phyloP scores from a whole-genome alignment of 1,140 invertebrate genomes.

The Calephelis nemesis region DNA sequence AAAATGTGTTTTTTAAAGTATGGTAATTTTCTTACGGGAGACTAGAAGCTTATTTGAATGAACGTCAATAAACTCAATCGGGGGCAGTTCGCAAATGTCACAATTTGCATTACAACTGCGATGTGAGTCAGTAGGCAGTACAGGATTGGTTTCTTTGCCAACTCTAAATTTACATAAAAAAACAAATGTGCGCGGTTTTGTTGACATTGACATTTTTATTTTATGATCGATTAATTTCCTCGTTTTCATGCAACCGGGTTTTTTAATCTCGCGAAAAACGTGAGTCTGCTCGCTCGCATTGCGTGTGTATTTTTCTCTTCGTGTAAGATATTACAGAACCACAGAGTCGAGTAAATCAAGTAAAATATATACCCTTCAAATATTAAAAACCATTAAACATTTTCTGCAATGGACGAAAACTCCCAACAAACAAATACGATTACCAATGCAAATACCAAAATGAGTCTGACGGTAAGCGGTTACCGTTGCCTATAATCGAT shows the following conservation, averaged over 20 bases:
- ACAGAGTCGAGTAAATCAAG: too few relatives aligned
- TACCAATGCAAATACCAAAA: too few relatives aligned
- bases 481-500: too few relatives aligned
- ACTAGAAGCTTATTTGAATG: constrained; percentile 11
- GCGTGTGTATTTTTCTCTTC: too few relatives aligned
- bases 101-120: constrained; percentile 14
- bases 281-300: too few relatives aligned
- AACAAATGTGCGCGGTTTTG: background rate
- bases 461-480: too few relatives aligned
- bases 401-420: too few relatives aligned
- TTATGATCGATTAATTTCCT: background rate
- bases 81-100: constrained; percentile 2
- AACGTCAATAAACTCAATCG: constrained; percentile 11
- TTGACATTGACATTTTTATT: constrained; percentile 1
- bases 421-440: too few relatives aligned
- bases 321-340: too few relatives aligned
- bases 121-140: background rate
- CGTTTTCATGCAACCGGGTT: background rate
- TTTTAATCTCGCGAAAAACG: too few relatives aligned
- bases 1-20: background rate
- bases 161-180: constrained; percentile 8
- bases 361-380: too few relatives aligned
- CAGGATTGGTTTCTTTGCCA: constrained; percentile 7
- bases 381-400: too few relatives aligned
- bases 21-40: background rate